Base-by-base conservation (phyloP, 2,888 invertebrate species). In the Dicycla oo region DNA sequence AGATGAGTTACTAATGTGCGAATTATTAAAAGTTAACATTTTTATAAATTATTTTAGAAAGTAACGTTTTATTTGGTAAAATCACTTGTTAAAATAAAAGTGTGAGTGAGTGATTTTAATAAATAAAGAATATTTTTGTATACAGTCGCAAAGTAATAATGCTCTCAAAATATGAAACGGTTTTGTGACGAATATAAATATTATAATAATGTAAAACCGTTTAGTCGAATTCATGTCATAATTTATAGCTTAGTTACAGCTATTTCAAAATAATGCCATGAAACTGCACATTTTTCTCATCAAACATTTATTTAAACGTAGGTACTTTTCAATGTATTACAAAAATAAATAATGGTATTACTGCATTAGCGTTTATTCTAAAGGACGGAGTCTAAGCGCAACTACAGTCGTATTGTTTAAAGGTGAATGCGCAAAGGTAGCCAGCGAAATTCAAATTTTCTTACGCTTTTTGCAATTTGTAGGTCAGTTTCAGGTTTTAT, bases 111-210 rank as follows among this genome's bases (percentile, higher is more conserved):
- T 78, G 78, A 65, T 76, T 75, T 56, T 63, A 63, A 60, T 77
- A 34, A 81, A 77, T 79, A 82, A 73, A 73, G 3, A 66, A 72
- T 82, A 80, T 82, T 73, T 76, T 79, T 80, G 40, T 80, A 82
- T 62, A 63, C 80, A 54, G 56, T 77, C 40, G 47, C 61, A 65
- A 75, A 75, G 6, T 67, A 53, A 77, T 67, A 53, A 77, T 70
- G 69, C 75, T 82, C 79, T 81, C 78, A 69, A 69, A 58, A 26
- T 60, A 65, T 66, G 45, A 53, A 60, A 58, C 40, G 57, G 76
- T 75, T 53, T 69, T 78, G 34, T 64, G 45, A 80, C 15, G n/a
- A 58, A 47, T 53, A 76, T 61, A 45, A 61, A 75, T 75, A 51
- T 65, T n/a, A 34, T 26, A 51, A 72, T 64, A 64, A 38, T 56